A percentile compares a stretch with the other conserved stretches of the same genome.
Conservation (phyloP, 2,113 vertebrate species). For the Gopherus flavomarginatus region DNA sequence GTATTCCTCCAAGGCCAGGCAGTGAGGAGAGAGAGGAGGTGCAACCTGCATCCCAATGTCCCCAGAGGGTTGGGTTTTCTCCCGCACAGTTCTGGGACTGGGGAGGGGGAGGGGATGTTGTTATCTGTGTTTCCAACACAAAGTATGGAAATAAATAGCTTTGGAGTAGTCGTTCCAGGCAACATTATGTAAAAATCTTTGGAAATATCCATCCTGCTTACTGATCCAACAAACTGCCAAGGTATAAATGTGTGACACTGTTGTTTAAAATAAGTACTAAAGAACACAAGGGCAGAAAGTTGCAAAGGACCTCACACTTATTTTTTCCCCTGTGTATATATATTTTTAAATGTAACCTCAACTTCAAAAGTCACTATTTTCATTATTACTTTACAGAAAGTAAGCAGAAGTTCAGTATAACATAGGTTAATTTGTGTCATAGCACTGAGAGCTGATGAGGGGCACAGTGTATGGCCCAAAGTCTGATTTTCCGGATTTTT, state of each 20-base stretch:
- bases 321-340: neutral
- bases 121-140: too few relatives aligned
- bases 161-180: neutral
- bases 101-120: too few relatives aligned
- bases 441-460: neutral
- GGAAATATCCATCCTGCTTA: neutral
- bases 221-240: neutral
- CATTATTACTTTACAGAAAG: neutral
- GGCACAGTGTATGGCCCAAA: neutral
- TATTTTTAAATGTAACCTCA: neutral
- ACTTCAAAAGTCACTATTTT: neutral
- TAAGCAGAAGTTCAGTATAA: neutral
- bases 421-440: slow-evolving; percentile 43
- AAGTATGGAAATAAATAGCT: too few relatives aligned
- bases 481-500: slow-evolving; percentile 11
- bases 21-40: neutral
- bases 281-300: neutral
- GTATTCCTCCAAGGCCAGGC: rapidly evolving
- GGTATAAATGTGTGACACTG: neutral
- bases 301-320: neutral
- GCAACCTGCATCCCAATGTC: too few relatives aligned
- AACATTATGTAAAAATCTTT: neutral
- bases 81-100: too few relatives aligned
- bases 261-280: neutral
- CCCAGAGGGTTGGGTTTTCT: too few relatives aligned